Base-by-base conservation (phyloP, 2,797 vertebrate genomes). In the Erithacus rubecula region DNA sequence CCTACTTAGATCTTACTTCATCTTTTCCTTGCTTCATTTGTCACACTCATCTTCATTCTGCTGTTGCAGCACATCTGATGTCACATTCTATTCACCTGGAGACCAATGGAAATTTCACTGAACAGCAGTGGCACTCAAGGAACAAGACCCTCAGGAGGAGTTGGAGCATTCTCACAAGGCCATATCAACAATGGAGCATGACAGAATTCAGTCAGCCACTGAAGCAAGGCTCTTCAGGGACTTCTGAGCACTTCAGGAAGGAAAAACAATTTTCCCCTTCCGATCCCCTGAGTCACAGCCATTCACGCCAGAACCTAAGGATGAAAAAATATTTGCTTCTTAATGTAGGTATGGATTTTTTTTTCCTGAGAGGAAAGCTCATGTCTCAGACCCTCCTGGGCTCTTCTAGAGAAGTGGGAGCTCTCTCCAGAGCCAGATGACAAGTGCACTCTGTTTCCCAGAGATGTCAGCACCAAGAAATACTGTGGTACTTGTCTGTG, bases 401-500 rank as follows among this genome's bases (percentile, higher is more conserved):
- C 9, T 49, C 8, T 46, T 67, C 63, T 70, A 30, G 20, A 27
- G 27, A 67, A 80, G 9, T 7, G 18, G 10, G 11, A 53, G 16
- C 19, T 78, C 11, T 59, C 29, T 58, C 5, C 37, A 22, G 13
- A 9, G 19, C 27, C 37, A 22, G 15, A 15, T 58, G 16, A 37
- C 21, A 67, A 1, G 0, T 6, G 27, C 3, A 2, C 3, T 49
- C 52, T 53, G 5, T 13, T 60, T 75, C 17, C 64, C 30, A 27
- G 30, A 69, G 9, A 26, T 11, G 14, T 11, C 51, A 52, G 11
- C 5, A 3, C n/a, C 16, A 15, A 65, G 26, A 53, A 80, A 22
- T 24, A 4, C n/a, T 26, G 5, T 60, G 63, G 11, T 56, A 56
- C 39, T 15, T 26, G 5, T 0, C 1, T n/a, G 18, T 17, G 34